Evolutionary conservation across 2,113 vertebrate genomes (phyloP), one percentile per base, ranked within the genome.

Genomic region (Ceuthmochares aereus): DNA sequence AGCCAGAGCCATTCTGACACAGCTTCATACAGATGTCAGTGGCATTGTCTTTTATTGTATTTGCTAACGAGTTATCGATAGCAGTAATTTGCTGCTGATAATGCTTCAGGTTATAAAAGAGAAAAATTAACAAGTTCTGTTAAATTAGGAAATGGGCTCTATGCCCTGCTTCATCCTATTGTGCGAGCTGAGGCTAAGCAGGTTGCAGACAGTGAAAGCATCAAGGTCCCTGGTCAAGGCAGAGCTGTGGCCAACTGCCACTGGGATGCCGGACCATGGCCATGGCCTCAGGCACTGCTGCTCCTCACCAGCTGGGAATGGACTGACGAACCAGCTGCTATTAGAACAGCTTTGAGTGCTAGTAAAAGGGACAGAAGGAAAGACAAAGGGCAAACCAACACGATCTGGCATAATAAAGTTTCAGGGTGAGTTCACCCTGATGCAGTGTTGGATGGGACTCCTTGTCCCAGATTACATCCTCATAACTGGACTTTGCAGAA

Each of bases 21-120:
- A 34, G 91, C 58, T 97, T 97, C 97, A 97, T 97, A 97, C 97
- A 89, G 81, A 94, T 97, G 96, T 97, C 95, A 84, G 98, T 81
- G 66, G 87, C 83, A 90, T 73, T 96, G 94, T 91, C 96, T 97
- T 96, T 97, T 97, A 96, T 97, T 98, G 98, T 96, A 97, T 98
- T 98, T 98, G 97, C 96, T 98, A 98, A 98, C 85, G 95, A 97
- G 97, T 98, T 98, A 98, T 98, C 97, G 76, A 98, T 97, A 97
- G 89, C 19, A 3, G 95, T 96, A 97, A 98, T 98, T 98, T 97
- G 97, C 93, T 78, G 58, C 82, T 87, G 94, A 95, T 96, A 95
- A 93, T 40, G 88, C 45, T 89, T 66, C 77, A 75, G 96, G 92
- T 98, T 97, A 97, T 97, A 98, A 97, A 97, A 94, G 87, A 68